Base-by-base conservation (phyloP, 1,140 invertebrate species). In the Drosophila parabipectinata region DNA sequence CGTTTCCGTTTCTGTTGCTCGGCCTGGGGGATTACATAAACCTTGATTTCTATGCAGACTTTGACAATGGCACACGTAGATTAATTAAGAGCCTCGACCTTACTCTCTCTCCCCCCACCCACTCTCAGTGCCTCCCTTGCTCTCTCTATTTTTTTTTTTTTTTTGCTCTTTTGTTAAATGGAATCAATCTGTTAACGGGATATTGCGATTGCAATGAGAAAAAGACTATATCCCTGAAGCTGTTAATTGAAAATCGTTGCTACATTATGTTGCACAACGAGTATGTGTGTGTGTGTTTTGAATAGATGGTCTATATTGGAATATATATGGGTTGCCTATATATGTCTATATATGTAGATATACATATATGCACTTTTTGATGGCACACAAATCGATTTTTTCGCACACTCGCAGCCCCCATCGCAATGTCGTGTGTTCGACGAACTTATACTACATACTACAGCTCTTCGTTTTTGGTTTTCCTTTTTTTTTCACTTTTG, bases 361-460 rank as follows among this genome's bases (percentile, higher is more conserved):
- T 64, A 32, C 1, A 18, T 45, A 34, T 55, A 7, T 64, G 30
- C 57, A 12, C 37, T 85, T 47, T 87, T 85, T 85, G 82, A 85
- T 85, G 82, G 74, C 82, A 85, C 82, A 87, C 82, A 87, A 85
- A 85, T 85, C 82, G 82, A 85, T 85, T 85, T 85, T 77, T 80
- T 85, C 69, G 69, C 58, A 73, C 69, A 73, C 44, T 61, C 68
- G 39, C 50, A 45, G 5, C 26, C 4, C 26, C 4, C 69, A 62
- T 48, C 44, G 24, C 50, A 61, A 37, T 73, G 68, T 73, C 69
- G 57, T 68, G 57, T 73, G 56, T 48, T 28, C 58, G 58, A 39
- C 62, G 44, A 64, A 37, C 34, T 37, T 28, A 5, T 28, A 28
- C 26, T 28, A 28, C 6, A 4, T 28, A 28, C 41, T 48, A 61